Evolutionary conservation across 2,888 invertebrate genomes (phyloP).

Genomic region (Mechanitis messenoides): DNA sequence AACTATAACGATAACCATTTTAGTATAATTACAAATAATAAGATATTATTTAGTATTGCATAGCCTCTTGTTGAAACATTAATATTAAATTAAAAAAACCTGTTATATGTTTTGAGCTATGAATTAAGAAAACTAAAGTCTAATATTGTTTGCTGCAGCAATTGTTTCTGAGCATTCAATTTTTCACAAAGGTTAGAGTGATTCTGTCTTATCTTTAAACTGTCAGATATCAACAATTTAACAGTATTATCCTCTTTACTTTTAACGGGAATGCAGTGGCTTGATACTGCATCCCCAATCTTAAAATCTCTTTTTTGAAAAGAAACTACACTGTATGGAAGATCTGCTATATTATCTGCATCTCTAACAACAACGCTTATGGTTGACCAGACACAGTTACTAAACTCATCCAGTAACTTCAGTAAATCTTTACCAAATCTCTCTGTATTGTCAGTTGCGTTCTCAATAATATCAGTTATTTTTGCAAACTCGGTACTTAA

Average conservation of each 20-base stretch:
- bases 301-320: slow-evolving; percentile 67
- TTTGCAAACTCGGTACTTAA: slow-evolving; percentile 63
- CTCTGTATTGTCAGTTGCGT: slow-evolving; percentile 56
- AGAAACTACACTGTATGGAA: slow-evolving; percentile 68
- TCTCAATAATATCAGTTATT: slow-evolving; percentile 58
- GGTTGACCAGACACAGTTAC: slow-evolving; percentile 61
- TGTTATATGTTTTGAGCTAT: neutral
- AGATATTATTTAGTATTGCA: neutral
- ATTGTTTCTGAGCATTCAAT: slow-evolving; percentile 51
- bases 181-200: slow-evolving; percentile 53
- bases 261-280: slow-evolving; percentile 46
- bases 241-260: slow-evolving; percentile 50
- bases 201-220: slow-evolving; percentile 55
- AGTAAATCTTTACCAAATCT: slow-evolving; percentile 50
- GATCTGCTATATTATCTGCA: slow-evolving; percentile 51
- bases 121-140: slow-evolving; percentile 62
- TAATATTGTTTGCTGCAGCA: slow-evolving; percentile 47
- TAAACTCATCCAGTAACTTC: slow-evolving; percentile 52
- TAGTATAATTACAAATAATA: neutral
- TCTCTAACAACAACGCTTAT: slow-evolving; percentile 58
- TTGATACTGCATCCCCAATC: slow-evolving; percentile 64
- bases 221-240: slow-evolving; percentile 64
- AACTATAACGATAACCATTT: neutral
- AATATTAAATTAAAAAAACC: too few species aligned
- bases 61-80: neutral